Percentiles rank a stretch among this genome's conserved stretches.
Evolutionary conservation across 2,113 vertebrate genomes (phyloP).

Genomic region (Hydropotes inermis): DNA sequence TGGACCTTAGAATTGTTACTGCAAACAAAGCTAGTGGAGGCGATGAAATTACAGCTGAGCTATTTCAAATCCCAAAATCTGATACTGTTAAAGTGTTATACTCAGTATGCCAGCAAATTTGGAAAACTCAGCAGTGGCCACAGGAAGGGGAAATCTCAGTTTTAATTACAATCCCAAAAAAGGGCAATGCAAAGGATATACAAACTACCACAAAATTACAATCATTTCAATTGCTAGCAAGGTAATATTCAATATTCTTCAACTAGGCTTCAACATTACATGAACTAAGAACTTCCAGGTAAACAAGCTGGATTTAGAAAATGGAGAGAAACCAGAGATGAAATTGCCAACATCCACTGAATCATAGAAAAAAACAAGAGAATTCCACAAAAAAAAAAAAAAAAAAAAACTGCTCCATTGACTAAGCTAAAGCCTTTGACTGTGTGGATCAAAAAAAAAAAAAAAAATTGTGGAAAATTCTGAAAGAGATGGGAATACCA

Average conservation of each 20-base stretch:
- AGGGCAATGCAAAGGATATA: neutral
- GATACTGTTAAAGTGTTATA: neutral
- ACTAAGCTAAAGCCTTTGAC: neutral
- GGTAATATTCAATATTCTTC: neutral
- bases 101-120: neutral
- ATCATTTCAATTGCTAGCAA: neutral
- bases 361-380: neutral
- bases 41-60: neutral
- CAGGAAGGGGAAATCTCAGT: neutral
- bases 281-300: neutral
- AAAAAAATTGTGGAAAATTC: neutral
- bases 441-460: neutral
- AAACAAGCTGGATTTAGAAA: neutral
- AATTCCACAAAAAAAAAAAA: neutral
- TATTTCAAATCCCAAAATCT: neutral
- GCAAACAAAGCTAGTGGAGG: neutral
- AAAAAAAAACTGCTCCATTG: accelerated
- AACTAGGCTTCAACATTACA: neutral
- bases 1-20: neutral
- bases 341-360: neutral
- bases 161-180: neutral
- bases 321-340: neutral
- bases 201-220: neutral
- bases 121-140: neutral
- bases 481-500: neutral